phyloP scores from a whole-genome alignment of 1,140 invertebrate species.

The Heliconius melpomene region DNA sequence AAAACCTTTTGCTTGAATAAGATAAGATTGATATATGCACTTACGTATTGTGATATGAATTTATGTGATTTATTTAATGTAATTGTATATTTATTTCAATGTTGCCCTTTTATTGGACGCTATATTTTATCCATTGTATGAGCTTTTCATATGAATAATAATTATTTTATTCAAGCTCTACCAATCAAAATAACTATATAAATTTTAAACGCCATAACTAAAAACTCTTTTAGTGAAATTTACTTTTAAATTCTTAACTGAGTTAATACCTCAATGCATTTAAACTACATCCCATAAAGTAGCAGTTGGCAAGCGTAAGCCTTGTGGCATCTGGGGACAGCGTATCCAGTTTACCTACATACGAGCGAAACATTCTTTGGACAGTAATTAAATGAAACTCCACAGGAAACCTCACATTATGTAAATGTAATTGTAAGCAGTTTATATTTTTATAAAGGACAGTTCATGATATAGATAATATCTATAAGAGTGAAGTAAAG shows the following conservation, averaged over 20 bases:
- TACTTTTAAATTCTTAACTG: too few species aligned
- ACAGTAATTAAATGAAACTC: not conserved
- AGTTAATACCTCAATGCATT: not conserved
- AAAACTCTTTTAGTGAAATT: too few species aligned
- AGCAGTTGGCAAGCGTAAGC: slow-evolving; percentile 5
- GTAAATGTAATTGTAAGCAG: not conserved
- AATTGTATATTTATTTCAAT: not conserved
- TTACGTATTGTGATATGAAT: not conserved
- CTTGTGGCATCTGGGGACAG: not conserved
- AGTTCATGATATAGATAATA: not conserved
- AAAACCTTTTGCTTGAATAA: slow-evolving; percentile 16
- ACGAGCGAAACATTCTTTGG: slow-evolving; percentile 7
- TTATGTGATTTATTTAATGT: not conserved
- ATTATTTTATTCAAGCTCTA: too few species aligned
- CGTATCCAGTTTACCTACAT: not conserved
- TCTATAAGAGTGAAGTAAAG: not conserved
- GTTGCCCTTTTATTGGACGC: not conserved
- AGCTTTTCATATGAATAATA: not conserved
- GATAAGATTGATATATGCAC: slow-evolving; percentile 12
- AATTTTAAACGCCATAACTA: too few species aligned
- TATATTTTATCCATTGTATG: not conserved
- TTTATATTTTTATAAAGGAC: not conserved
- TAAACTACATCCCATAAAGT: not conserved
- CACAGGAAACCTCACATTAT: slow-evolving; percentile 1
- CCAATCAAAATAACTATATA: too few species aligned